A percentile compares a stretch with the other conserved stretches of the same genome.
phyloP scores from a whole-genome alignment of 2,888 invertebrate genomes.

The Dryococelus australis region DNA sequence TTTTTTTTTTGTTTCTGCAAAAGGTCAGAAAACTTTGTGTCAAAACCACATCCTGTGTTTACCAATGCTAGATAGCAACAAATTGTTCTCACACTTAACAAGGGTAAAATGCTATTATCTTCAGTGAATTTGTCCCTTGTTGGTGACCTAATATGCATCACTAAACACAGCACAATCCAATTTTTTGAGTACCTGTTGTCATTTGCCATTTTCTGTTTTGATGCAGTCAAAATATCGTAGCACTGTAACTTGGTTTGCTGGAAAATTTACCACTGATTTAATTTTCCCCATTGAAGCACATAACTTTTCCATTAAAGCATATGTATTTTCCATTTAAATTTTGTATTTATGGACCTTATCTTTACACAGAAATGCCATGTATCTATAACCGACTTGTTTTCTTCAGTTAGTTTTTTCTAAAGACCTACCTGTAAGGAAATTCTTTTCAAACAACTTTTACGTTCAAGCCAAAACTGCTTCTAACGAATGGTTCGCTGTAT shows the following conservation, averaged over 20 bases:
- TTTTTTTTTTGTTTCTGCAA: neutral
- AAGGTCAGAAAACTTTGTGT: neutral
- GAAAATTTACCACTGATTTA: neutral
- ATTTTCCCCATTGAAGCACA: neutral
- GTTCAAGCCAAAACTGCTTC: too few relatives aligned
- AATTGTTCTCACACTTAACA: neutral
- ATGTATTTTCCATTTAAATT: neutral
- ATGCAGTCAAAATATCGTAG: neutral
- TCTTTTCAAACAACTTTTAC: too few relatives aligned
- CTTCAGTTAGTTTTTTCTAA: neutral
- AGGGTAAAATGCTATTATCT: neutral
- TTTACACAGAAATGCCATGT: neutral
- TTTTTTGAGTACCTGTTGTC: neutral
- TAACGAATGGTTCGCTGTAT: too few relatives aligned
- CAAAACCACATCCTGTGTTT: neutral
- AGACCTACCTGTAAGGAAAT: too few relatives aligned
- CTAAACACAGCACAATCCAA: neutral
- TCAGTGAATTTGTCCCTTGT: neutral
- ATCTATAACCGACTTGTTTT: neutral
- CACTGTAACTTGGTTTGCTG: neutral
- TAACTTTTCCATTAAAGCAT: neutral
- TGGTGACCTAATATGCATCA: neutral
- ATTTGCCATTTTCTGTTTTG: neutral
- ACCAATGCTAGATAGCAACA: neutral
- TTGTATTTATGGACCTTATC: neutral